phyloP scores from a whole-genome alignment of 1,140 invertebrate genomes.

The Agrilus planipennis region DNA sequence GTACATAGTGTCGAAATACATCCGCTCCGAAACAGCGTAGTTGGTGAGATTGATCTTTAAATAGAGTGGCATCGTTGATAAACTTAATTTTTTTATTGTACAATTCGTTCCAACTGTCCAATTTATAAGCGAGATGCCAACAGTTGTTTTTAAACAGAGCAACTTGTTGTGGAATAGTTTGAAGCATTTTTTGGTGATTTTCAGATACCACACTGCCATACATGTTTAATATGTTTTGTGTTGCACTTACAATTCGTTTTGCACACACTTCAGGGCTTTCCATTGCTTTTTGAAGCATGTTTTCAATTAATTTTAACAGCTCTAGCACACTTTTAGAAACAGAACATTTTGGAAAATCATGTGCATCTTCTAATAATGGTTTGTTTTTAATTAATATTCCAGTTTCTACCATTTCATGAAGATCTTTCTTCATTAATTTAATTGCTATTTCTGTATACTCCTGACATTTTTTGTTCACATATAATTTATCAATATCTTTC shows the following conservation, averaged over 20 bases:
- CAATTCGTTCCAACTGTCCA: constrained; percentile 42
- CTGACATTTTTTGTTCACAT: constrained; percentile 65
- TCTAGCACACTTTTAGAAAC: constrained; percentile 47
- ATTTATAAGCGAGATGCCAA: constrained; percentile 70
- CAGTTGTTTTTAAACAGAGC: constrained; percentile 92
- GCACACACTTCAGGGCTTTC: constrained; percentile 45
- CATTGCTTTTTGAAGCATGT: constrained; percentile 58
- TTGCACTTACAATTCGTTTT: constrained; percentile 56
- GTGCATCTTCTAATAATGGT: constrained; percentile 6
- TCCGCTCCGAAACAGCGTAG: constrained; percentile 38
- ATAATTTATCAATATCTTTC: constrained; percentile 64
- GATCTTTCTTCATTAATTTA: constrained; percentile 66
- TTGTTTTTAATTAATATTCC: constrained; percentile 28
- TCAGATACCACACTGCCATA: constrained; percentile 67
- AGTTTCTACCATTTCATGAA: constrained; percentile 61
- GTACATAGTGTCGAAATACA: constrained; percentile 29
- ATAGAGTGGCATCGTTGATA: constrained; percentile 4
- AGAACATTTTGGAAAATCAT: constrained; percentile 40
- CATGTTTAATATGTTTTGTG: constrained; percentile 62
- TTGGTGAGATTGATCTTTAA: constrained; percentile 25
- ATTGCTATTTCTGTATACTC: constrained; percentile 57
- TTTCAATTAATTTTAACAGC: constrained; percentile 54
- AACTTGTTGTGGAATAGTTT: constrained; percentile 73
- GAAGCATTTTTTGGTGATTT: constrained; percentile 64
- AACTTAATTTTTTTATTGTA: neutral